A percentile compares a stretch with the other conserved stretches of the same genome.
These are phyloP conservation scores for Triplophysa bombifrons DNA, from an alignment of 2,797 vertebrate genomes.

Conservation along the genomic window DNA sequence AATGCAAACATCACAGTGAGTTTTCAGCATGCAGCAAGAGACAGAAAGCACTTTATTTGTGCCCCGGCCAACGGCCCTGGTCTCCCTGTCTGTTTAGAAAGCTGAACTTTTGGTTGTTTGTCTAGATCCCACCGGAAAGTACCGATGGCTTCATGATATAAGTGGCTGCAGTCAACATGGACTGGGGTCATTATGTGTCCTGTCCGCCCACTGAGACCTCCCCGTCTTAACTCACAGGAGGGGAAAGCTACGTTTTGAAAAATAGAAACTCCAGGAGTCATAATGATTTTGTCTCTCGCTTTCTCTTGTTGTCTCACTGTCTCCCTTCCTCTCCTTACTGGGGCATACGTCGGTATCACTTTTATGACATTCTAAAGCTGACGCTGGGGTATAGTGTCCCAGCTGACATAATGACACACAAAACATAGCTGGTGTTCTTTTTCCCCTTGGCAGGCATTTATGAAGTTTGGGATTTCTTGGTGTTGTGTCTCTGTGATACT, in stretches of 20 bases:
- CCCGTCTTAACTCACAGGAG: constrained; percentile 28
- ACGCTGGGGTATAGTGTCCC: constrained; percentile 30
- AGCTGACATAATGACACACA: constrained; percentile 15
- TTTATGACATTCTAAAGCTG: constrained; percentile 28
- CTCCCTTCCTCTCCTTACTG: neutral
- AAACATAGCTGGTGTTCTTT: constrained; percentile 2
- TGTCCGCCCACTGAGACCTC: constrained; percentile 34
- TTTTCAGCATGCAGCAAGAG: neutral
- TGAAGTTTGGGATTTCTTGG: neutral
- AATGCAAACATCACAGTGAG: constrained; percentile 28
- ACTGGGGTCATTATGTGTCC: constrained; percentile 36
- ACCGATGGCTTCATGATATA: constrained; percentile 25
- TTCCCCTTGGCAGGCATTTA: constrained; percentile 21
- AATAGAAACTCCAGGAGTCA: constrained; percentile 21
- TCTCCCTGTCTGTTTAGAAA: constrained; percentile 7
- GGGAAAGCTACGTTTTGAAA: constrained; percentile 27
- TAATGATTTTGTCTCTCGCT: constrained; percentile 3
- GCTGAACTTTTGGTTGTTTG: constrained; percentile 20
- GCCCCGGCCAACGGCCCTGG: neutral
- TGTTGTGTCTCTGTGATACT: constrained; percentile 5
- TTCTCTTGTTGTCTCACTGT: neutral
- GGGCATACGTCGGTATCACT: constrained; percentile 12
- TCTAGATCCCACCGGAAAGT: neutral
- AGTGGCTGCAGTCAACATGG: constrained; percentile 39
- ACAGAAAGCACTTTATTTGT: constrained; percentile 26